Conservation (phyloP, 2,113 vertebrate genomes). For the Bombycilla garrulus region DNA sequence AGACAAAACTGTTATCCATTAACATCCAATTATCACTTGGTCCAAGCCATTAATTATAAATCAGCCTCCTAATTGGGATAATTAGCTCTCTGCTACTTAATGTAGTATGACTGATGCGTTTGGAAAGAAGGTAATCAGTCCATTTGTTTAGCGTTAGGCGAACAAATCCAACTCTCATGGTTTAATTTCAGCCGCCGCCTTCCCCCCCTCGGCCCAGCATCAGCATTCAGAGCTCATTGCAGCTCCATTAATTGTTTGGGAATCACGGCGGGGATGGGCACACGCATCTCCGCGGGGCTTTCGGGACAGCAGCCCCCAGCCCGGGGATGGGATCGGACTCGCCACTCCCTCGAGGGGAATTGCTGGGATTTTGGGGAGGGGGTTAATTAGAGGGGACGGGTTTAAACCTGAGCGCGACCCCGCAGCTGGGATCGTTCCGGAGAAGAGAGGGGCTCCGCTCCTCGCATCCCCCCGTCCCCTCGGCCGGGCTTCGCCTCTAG, state of each 20-base stretch:
- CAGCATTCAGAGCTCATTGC: slow-evolving; percentile 32
- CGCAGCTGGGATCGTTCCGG: not conserved
- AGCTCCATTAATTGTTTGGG: slow-evolving; percentile 32
- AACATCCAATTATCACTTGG: slow-evolving; percentile 96
- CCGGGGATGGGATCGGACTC: not conserved
- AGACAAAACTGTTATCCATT: slow-evolving; percentile 94
- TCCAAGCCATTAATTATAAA: slow-evolving; percentile 97
- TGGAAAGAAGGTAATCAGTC: slow-evolving; percentile 81
- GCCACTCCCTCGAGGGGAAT: not conserved
- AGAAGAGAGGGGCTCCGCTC: not conserved
- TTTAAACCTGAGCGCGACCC: not conserved
- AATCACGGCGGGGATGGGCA: not conserved
- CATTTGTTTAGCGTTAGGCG: slow-evolving; percentile 74
- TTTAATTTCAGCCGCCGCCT: slow-evolving; percentile 51
- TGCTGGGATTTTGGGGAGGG: not conserved
- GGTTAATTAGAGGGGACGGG: not conserved
- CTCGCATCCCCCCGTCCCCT: not conserved
- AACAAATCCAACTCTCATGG: slow-evolving; percentile 73
- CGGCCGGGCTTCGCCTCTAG: not conserved
- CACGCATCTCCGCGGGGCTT: not conserved
- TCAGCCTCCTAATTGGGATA: slow-evolving; percentile 95
- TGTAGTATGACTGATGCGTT: slow-evolving; percentile 87
- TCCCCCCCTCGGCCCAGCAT: not conserved
- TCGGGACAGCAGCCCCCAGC: not conserved
- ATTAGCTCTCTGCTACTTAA: slow-evolving; percentile 91